phyloP scores from a whole-genome alignment of 2,888 invertebrate species.

The Scaptomyza polygonia region DNA sequence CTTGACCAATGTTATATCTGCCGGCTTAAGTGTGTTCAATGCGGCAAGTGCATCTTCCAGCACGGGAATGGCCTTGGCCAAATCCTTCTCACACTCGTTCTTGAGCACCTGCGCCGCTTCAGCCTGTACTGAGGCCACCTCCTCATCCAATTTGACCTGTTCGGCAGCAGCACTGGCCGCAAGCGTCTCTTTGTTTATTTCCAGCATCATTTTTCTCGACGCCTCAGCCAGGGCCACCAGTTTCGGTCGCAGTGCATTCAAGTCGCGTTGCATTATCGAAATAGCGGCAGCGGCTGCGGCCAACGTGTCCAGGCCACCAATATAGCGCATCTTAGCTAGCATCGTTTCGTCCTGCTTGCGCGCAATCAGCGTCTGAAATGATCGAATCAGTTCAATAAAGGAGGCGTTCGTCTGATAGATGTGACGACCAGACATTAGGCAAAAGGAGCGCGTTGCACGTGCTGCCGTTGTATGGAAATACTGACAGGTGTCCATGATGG shows the following conservation, averaged over 20 bases:
- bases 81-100: constrained; percentile 95
- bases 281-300: constrained; percentile 92
- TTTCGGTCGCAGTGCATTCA: constrained; percentile 92
- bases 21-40: constrained; percentile 94
- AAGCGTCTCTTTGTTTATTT: constrained; percentile 91
- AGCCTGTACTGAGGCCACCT: constrained; percentile 94
- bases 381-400: constrained; percentile 92
- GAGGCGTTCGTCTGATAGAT: constrained; percentile 96
- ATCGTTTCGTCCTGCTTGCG: constrained; percentile 89
- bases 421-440: constrained; percentile 87
- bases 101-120: constrained; percentile 93
- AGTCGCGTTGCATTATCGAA: constrained; percentile 90
- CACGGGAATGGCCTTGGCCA: constrained; percentile 95
- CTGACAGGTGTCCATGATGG: constrained; percentile 92
- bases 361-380: constrained; percentile 90
- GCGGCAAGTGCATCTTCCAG: constrained; percentile 93
- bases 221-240: constrained; percentile 91
- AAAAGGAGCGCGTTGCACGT: constrained; percentile 87
- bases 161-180: constrained; percentile 92
- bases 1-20: constrained; percentile 95
- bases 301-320: constrained; percentile 92
- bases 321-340: constrained; percentile 90
- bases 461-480: constrained; percentile 93
- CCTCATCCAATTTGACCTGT: constrained; percentile 93
- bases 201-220: constrained; percentile 91